A percentile compares a stretch with the other conserved stretches of the same genome.
Evolutionary conservation across 2,888 invertebrate species (phyloP).

Genomic region (Clivina fossor): DNA sequence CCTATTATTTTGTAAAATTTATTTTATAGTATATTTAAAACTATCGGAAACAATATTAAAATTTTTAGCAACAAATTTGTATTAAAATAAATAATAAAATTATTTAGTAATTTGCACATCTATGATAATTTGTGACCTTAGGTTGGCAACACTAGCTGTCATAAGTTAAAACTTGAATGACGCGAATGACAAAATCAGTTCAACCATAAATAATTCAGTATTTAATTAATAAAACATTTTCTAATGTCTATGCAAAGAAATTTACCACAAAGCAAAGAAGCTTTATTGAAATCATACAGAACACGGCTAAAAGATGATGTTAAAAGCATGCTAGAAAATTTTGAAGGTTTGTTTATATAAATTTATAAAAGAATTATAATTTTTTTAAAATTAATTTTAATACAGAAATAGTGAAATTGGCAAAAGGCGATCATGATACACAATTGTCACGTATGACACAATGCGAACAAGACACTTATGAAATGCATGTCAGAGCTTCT

Average conservation of each 20-base stretch:
- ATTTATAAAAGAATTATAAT: conserved; percentile 3
- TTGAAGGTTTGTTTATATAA: conserved; percentile 76
- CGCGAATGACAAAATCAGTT: no score
- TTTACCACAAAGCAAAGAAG: conserved; percentile 92
- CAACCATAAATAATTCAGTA: no score
- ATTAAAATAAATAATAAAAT: no score
- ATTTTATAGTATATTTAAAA: no score
- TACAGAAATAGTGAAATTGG: conserved; percentile 84
- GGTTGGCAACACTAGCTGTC: no score
- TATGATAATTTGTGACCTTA: no score
- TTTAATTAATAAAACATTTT: neutral
- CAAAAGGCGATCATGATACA: conserved; percentile 87
- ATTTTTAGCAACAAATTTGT: no score
- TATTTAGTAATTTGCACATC: no score
- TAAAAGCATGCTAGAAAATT: conserved; percentile 96
- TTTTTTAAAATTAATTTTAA: conserved; percentile 7
- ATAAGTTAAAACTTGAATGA: no score
- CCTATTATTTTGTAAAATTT: no score
- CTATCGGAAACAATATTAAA: no score
- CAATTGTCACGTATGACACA: conserved; percentile 89
- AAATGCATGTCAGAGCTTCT: conserved; percentile 95
- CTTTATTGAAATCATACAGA: conserved; percentile 90
- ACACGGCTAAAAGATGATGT: conserved; percentile 94
- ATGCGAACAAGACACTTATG: conserved; percentile 93
- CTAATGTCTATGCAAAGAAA: conserved; percentile 59